Evolutionary conservation across 2,888 invertebrate species (phyloP).

Genomic region (Lumbricus terrestris): DNA sequence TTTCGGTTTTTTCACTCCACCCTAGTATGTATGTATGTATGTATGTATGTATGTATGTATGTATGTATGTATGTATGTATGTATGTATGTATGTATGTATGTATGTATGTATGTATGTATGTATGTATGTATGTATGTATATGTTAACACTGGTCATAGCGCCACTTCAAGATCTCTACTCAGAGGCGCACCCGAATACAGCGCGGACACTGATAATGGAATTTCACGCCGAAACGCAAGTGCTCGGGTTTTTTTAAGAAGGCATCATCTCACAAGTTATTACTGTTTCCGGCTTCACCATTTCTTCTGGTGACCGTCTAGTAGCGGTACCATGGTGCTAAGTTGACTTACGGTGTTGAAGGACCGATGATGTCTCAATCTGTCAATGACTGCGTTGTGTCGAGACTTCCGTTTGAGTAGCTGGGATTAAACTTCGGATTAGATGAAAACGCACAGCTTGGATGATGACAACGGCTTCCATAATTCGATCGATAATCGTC

Average conservation of each 20-base stretch:
- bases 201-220: no score
- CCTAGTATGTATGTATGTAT: no score
- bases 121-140: no score
- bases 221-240: no score
- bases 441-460: not conserved
- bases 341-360: not conserved
- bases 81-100: no score
- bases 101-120: no score
- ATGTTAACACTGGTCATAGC: no score
- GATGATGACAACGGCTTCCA: not conserved
- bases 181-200: no score
- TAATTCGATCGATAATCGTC: slow-evolving; percentile 3
- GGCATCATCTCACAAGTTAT: not conserved
- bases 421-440: not conserved
- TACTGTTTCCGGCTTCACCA: not conserved
- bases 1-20: no score
- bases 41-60: no score
- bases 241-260: not conserved
- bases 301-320: not conserved
- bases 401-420: not conserved
- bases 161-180: no score
- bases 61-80: no score
- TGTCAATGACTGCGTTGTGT: not conserved
- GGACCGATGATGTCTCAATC: not conserved
- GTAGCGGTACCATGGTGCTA: not conserved